These are phyloP conservation scores for Caenorhabditis sp. DNA, from an alignment of 2,888 invertebrate genomes.

Conservation along the genomic window DNA sequence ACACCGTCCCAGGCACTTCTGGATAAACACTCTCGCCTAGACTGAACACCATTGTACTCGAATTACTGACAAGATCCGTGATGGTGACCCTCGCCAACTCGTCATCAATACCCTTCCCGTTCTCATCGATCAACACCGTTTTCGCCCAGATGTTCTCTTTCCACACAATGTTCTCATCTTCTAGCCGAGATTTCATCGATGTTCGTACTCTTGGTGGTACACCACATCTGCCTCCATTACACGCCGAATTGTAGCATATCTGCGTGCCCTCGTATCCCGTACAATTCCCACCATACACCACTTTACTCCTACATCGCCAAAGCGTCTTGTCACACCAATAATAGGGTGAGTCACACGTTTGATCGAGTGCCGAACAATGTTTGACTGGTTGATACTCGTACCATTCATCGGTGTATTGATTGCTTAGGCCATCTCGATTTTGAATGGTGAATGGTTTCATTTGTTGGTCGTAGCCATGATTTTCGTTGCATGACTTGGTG, in stretches of 20 bases:
- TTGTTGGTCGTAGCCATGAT: conserved; percentile 61
- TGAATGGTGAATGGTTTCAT: conserved; percentile 69
- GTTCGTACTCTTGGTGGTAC: conserved; percentile 33
- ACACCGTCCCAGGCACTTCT: conserved; percentile 63
- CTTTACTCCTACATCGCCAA: conserved; percentile 61
- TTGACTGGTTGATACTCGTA: conserved; percentile 66
- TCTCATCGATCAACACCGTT: conserved; percentile 57
- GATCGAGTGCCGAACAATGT: conserved; percentile 56
- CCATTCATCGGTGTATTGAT: conserved; percentile 67
- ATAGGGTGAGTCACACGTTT: conserved; percentile 60
- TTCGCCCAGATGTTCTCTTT: conserved; percentile 65
- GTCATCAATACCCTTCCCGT: conserved; percentile 45
- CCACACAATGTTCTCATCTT: conserved; percentile 18
- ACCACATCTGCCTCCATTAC: conserved; percentile 39
- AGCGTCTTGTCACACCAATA: conserved; percentile 61
- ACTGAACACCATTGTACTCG: conserved; percentile 19
- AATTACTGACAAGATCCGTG: conserved; percentile 30
- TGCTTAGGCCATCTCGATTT: conserved; percentile 67
- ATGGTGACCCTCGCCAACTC: conserved; percentile 29
- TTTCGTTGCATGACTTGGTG: conserved; percentile 61
- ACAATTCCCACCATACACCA: conserved; percentile 67
- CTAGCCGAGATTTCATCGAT: conserved; percentile 27
- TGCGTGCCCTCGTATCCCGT: conserved; percentile 65
- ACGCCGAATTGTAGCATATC: conserved; percentile 66
- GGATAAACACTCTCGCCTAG: conserved; percentile 42